Percentiles rank a stretch among this genome's conserved stretches.
Evolutionary conservation across 2,797 vertebrate genomes (phyloP).

Genomic region (Takifugu rubripes): DNA sequence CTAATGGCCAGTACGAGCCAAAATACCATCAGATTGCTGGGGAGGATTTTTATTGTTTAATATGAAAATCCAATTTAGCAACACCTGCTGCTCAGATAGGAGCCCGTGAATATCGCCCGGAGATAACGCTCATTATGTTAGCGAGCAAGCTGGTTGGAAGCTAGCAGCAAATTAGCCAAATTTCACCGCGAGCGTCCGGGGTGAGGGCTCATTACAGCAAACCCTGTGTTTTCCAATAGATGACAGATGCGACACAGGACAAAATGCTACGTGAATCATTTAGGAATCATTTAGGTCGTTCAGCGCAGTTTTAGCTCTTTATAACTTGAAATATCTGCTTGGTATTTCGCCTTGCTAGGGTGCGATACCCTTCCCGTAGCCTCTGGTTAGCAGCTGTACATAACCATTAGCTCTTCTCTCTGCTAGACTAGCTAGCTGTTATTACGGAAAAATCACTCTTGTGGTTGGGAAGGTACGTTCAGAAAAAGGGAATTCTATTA

Average conservation of each 20-base stretch:
- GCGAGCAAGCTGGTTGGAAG: conserved; percentile 19
- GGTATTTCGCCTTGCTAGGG: too few species aligned
- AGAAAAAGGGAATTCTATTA: too few species aligned
- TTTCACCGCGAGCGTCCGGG: conserved; percentile 11
- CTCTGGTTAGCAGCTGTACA: too few species aligned
- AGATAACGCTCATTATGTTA: conserved; percentile 54
- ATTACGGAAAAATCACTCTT: too few species aligned
- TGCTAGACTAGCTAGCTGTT: too few species aligned
- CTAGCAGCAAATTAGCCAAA: conserved; percentile 17
- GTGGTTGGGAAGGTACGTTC: too few species aligned
- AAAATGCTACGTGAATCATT: neutral
- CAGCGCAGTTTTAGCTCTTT: too few species aligned
- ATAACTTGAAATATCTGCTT: too few species aligned
- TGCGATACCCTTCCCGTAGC: too few species aligned
- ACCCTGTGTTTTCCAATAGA: neutral
- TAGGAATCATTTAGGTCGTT: too few species aligned
- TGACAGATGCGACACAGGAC: neutral
- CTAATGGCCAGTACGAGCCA: conserved; percentile 32
- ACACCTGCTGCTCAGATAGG: conserved; percentile 50
- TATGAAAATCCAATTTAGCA: conserved; percentile 42
- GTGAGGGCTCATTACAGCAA: neutral
- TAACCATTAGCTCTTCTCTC: too few species aligned
- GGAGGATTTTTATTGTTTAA: conserved; percentile 29
- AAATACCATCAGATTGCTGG: conserved; percentile 19
- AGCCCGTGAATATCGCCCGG: conserved; percentile 33